Percentiles rank a stretch among this genome's conserved stretches.
Evolutionary conservation across 2,888 invertebrate species (phyloP).

Genomic region (Lepidocyrtinus sp.): DNA sequence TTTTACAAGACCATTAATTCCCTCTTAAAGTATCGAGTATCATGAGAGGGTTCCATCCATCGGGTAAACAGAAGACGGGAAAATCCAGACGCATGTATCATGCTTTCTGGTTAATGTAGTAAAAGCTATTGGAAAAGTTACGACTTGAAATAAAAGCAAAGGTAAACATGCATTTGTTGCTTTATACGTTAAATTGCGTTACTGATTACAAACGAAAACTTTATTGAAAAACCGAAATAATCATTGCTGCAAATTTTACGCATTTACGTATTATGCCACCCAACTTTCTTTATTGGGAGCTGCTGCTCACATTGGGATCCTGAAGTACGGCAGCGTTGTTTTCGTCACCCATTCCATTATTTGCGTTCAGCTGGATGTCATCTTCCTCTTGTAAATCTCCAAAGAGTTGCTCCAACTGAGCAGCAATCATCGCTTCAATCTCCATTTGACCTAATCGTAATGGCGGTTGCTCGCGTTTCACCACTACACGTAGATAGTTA

Average conservation of each 20-base stretch:
- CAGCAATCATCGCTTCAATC: no score
- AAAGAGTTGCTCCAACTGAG: no score
- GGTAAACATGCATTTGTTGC: no score
- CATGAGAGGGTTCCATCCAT: background rate
- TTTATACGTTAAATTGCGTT: no score
- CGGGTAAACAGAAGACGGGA: background rate
- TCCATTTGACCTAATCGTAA: no score
- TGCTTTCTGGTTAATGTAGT: background rate
- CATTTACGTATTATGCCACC: background rate
- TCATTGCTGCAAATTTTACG: background rate
- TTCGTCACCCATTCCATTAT: background rate
- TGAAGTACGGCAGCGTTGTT: background rate
- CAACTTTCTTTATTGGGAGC: background rate
- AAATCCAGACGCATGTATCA: background rate
- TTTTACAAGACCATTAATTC: conserved; percentile 13
- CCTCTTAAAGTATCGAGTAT: conserved; percentile 1
- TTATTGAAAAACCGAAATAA: background rate
- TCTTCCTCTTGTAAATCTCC: no score
- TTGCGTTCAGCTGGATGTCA: no score
- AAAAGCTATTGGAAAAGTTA: background rate
- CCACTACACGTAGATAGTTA: no score
- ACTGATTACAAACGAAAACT: background rate
- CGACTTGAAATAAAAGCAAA: background rate
- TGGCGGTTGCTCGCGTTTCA: no score
- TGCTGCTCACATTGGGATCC: background rate